A percentile compares a stretch with the other conserved stretches of the same genome.
Conservation (phyloP, 2,888 invertebrate genomes). For the Timema cristinae region DNA sequence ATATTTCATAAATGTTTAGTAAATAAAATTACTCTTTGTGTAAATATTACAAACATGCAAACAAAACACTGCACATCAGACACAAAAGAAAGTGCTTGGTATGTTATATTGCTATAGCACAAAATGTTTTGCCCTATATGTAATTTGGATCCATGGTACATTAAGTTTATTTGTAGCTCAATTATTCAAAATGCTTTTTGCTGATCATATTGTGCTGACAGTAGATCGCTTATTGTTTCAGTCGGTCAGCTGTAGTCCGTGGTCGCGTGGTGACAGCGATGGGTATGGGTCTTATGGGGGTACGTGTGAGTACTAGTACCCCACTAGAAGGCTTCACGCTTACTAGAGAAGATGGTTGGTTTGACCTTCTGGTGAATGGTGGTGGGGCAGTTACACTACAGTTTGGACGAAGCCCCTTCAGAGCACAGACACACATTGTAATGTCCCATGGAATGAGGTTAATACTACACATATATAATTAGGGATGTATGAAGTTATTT, state of each 20-base stretch:
- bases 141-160: too few species aligned
- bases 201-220: not conserved
- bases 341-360: constrained; percentile 90
- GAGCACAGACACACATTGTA: constrained; percentile 84
- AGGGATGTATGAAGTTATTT: too few species aligned
- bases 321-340: constrained; percentile 95
- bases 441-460: constrained; percentile 95
- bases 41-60: too few species aligned
- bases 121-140: too few species aligned
- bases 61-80: too few species aligned
- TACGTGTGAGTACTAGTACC: constrained; percentile 89
- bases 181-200: not conserved
- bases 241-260: constrained; percentile 95
- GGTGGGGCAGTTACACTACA: constrained; percentile 94
- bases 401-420: constrained; percentile 88
- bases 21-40: too few species aligned
- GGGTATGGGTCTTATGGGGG: constrained; percentile 91
- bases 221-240: constrained; percentile 47
- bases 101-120: too few species aligned
- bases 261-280: constrained; percentile 90
- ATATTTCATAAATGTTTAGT: too few species aligned
- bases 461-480: constrained; percentile 11
- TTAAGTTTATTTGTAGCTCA: too few species aligned
- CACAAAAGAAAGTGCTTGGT: too few species aligned
- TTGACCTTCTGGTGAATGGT: constrained; percentile 98